Evolutionary conservation across 2,888 invertebrate genomes (phyloP), one percentile per base, ranked within the genome.

Genomic region (Nomada ruficornis): DNA sequence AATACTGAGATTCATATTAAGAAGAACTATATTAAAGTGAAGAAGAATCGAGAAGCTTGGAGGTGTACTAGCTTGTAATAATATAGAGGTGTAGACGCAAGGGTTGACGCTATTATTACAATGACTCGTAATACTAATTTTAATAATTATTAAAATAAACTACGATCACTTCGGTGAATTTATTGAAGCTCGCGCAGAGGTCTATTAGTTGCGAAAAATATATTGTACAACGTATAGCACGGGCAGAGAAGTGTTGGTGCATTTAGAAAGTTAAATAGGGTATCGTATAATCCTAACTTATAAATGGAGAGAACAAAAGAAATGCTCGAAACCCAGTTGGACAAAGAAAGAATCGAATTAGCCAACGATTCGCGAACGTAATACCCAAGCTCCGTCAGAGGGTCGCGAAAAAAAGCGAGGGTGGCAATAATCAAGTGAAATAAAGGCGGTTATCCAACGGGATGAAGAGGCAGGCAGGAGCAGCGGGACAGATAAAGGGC

Each of bases 401-500:
- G 64, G 13, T 52, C 64, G 79, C 20, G 44, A 29, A 72, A 42
- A 84, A 80, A 72, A 70, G 78, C 71, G 74, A 70, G 69, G 78
- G 85, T 87, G 83, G 77, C 82, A 85, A 89, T 85, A 72, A 78
- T 75, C 84, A 82, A 70, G 54, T 77, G 82, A 87, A 87, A 86
- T 88, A 89, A 82, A 82, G 80, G 77, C 77, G 80, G 70, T 88
- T 80, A 85, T 81, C 71, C 65, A 73, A 62, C 68, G 67, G 73
- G 67, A 64, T 44, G 77, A 59, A 83, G 68, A 57, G 82, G 68
- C 52, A 57, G 69, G 63, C 82, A 76, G 84, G 79, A 67, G 86
- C 86, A 83, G 84, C 77, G 87, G 89, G 83, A 85, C 83, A 87
- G 91, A 92, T 92, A 92, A 91, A 91, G 87, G 88, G 89, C 88